These are phyloP conservation scores for Thaumatotibia leucotreta DNA, from an alignment of 1,140 invertebrate species.

Conservation along the genomic window DNA sequence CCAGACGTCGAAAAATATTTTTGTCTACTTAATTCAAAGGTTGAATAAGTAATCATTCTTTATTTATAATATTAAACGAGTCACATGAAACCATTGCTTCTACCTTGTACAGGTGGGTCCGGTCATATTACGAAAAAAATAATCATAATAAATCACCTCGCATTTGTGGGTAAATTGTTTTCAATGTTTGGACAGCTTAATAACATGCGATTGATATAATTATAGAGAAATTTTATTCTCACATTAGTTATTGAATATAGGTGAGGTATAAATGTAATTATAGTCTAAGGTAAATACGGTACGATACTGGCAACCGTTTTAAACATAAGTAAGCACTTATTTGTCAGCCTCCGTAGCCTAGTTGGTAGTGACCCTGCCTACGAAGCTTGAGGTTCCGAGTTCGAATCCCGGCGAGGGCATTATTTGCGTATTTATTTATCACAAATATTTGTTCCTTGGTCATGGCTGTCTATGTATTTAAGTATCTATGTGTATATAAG, in stretches of 20 bases:
- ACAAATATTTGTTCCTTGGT: no score
- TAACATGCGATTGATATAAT: not conserved
- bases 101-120: not conserved
- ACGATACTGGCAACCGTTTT: no score
- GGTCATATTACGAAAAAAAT: not conserved
- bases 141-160: slow-evolving; percentile 4
- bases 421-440: no score
- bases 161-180: not conserved
- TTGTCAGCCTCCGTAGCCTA: no score
- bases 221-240: not conserved
- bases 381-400: no score
- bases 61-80: not conserved
- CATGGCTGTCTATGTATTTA: no score
- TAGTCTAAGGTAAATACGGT: no score
- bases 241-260: not conserved
- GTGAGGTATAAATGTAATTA: not conserved
- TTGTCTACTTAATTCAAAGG: not conserved
- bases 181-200: slow-evolving; percentile 2
- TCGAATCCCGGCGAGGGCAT: no score
- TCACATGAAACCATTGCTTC: not conserved
- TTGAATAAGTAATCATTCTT: not conserved
- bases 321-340: no score
- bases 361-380: no score
- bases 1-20: not conserved
- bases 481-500: no score